phyloP scores from a whole-genome alignment of 2,888 invertebrate genomes.

The Cryptocheilus praepositus region DNA sequence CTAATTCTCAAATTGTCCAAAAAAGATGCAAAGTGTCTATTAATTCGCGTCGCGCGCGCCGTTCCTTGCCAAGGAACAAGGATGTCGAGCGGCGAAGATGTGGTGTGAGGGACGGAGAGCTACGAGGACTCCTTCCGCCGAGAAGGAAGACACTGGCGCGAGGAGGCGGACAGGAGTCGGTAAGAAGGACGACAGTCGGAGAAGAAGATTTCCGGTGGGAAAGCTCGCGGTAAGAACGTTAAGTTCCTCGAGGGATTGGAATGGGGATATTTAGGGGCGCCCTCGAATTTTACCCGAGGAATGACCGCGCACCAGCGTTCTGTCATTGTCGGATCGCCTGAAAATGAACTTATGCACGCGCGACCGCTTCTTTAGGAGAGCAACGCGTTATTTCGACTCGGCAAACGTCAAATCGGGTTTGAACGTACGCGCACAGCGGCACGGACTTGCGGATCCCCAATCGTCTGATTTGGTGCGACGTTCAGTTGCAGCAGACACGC shows the following conservation, averaged over 20 bases:
- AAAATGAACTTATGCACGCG: too few relatives aligned
- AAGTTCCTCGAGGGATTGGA: slow-evolving; percentile 1
- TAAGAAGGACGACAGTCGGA: slow-evolving; percentile 22
- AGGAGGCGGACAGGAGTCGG: slow-evolving; percentile 23
- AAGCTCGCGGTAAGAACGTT: slow-evolving; percentile 21
- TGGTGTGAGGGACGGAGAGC: slow-evolving; percentile 26
- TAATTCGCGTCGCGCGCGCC: slow-evolving; percentile 49
- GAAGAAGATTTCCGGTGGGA: slow-evolving; percentile 26
- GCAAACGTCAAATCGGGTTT: too few relatives aligned
- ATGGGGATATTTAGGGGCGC: slow-evolving; percentile 12
- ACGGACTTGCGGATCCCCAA: background rate
- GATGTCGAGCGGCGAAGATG: background rate
- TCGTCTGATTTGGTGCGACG: slow-evolving; percentile 9
- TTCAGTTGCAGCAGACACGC: background rate
- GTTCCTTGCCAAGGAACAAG: too few relatives aligned
- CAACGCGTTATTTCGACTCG: too few relatives aligned
- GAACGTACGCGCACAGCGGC: background rate
- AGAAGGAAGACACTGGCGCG: slow-evolving; percentile 35
- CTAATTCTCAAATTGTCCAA: slow-evolving; percentile 68
- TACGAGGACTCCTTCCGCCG: slow-evolving; percentile 43
- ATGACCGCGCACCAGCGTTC: too few relatives aligned
- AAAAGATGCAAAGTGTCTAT: slow-evolving; percentile 59
- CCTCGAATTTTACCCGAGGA: background rate
- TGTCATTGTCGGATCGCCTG: too few relatives aligned
- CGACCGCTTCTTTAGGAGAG: too few relatives aligned